Evolutionary conservation across 2,888 invertebrate genomes (phyloP).

Genomic region (Acrobasis consociella): DNA sequence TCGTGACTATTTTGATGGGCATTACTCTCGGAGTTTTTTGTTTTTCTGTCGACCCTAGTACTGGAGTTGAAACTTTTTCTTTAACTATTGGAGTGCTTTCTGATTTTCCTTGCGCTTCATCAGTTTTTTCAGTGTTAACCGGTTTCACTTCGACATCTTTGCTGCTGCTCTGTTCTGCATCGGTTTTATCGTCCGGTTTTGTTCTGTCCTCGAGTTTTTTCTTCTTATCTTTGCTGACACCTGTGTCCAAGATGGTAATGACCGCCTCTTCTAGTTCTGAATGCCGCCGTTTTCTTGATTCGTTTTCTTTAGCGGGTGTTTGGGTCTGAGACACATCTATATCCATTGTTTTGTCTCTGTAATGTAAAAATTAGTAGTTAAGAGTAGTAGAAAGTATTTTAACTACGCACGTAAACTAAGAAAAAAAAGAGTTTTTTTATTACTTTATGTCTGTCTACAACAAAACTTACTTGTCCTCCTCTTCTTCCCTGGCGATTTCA

Average conservation of each 20-base stretch:
- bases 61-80: constrained; percentile 23
- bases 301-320: constrained; percentile 36
- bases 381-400: neutral
- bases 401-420: neutral
- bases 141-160: constrained; percentile 32
- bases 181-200: constrained; percentile 31
- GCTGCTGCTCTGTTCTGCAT: constrained; percentile 33
- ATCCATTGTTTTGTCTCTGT: constrained; percentile 50
- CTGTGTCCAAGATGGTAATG: constrained; percentile 51
- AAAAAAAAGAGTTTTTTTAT: neutral
- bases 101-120: constrained; percentile 28
- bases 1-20: constrained; percentile 50
- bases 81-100: constrained; percentile 23
- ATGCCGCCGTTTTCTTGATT: constrained; percentile 62
- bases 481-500: constrained; percentile 49
- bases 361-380: neutral
- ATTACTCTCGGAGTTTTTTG: constrained; percentile 40
- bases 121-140: constrained; percentile 29
- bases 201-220: constrained; percentile 39
- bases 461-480: constrained; percentile 37
- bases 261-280: constrained; percentile 62
- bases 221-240: constrained; percentile 45
- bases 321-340: constrained; percentile 33
- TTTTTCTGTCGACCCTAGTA: constrained; percentile 36
- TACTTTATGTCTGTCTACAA: neutral